Base-by-base conservation (phyloP, 1,140 invertebrate species). In the Brachionus calyciflorus region DNA sequence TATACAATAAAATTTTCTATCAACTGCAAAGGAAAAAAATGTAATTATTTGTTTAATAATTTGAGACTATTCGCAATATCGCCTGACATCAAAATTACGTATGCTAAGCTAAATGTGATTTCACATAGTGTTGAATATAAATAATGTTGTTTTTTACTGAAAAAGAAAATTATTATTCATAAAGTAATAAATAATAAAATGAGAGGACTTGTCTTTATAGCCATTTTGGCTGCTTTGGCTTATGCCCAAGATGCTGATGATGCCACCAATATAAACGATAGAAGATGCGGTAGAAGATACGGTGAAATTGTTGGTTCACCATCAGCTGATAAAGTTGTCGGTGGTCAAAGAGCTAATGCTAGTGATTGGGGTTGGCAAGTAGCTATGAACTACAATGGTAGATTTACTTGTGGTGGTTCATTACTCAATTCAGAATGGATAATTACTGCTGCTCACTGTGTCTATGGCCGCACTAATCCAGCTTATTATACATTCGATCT, bases 381-480 rank as follows among this genome's bases (percentile, higher is more conserved):
- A 21, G 19, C 69, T 24, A 73, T 73, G 69, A 49, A 73, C 24
- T 55, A 55, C 28, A 51, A 37, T 1, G 69, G 69, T 51, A 33
- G 69, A 73, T 55, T 73, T 37, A 73, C 37, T 12, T 73, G 69
- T 40, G 69, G 88, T 19, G 90, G 89, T 44, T 86, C 85, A 7
- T 80, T 90, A 2, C 86, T 90, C 46, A 87, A 84, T 77, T 84
- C 85, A 46, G 83, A 87, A 19, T 90, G 90, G 80, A 85, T 90
- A 0, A 53, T 91, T n/a, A 90, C 90, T 0, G 90, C 90, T 3
- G 89, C 89, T 1, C 90, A 91, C 80, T 91, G 90, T 79, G 51
- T 55, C 53, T 80, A 83, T 33, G 48, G 46, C 37, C 69, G 69
- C 17, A 49, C 19, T 17, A 33, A 73, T 12, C 69, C 60, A 65